Conservation (phyloP, 2,888 invertebrate species). For the Sinotaia quadrata region DNA sequence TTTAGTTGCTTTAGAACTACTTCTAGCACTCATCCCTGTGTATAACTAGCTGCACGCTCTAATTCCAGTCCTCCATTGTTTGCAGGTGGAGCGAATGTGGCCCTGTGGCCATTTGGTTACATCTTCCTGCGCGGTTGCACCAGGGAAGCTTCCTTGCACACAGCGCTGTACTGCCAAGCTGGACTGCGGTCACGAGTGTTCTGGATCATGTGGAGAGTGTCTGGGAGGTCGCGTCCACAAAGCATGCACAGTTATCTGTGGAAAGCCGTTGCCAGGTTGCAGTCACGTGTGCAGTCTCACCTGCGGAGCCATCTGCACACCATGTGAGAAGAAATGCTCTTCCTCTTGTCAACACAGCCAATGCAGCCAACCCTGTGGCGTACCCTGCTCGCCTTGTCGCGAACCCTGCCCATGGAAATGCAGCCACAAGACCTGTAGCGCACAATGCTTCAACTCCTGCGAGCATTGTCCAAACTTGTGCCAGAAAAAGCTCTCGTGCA, state of each 20-base stretch:
- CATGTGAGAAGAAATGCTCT: constrained; percentile 18
- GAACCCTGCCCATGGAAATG: constrained; percentile 23
- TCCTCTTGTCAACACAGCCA: constrained; percentile 14
- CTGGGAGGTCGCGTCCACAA: constrained; percentile 27
- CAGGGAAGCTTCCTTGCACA: constrained; percentile 8
- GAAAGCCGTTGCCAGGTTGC: constrained; percentile 21
- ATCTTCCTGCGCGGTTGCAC: constrained; percentile 19
- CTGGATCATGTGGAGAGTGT: constrained; percentile 28
- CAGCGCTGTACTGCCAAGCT: constrained; percentile 20
- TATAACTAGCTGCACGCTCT: no score
- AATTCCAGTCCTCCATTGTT: no score
- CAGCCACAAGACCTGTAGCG: background rate
- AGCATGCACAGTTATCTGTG: constrained; percentile 25
- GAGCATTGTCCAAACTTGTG: constrained; percentile 14
- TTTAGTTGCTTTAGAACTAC: no score
- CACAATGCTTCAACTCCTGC: constrained; percentile 27
- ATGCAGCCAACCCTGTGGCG: constrained; percentile 12
- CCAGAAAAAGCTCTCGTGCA: background rate
- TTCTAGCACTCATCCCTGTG: no score
- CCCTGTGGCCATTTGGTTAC: constrained; percentile 29
- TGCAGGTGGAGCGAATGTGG: constrained; percentile 12
- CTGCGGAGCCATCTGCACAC: constrained; percentile 29
- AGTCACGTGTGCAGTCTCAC: constrained; percentile 29
- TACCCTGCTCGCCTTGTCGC: constrained; percentile 25
- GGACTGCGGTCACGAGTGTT: constrained; percentile 29